phyloP scores from a whole-genome alignment of 2,797 vertebrate species.

The Ambastaia sidthimunki region DNA sequence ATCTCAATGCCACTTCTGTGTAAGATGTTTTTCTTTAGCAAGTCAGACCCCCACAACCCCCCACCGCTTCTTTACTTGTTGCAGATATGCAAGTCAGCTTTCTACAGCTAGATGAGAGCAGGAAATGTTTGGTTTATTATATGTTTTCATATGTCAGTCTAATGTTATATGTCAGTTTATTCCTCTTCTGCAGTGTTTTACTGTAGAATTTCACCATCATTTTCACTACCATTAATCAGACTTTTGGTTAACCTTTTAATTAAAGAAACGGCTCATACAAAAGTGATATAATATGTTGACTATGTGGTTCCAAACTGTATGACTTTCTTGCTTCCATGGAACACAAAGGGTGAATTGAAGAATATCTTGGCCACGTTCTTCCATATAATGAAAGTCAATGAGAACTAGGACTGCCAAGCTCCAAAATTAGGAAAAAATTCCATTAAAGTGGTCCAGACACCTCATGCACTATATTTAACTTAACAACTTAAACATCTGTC shows the following conservation, averaged over 20 bases:
- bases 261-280: background rate
- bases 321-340: background rate
- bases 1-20: slow-evolving; percentile 49
- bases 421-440: background rate
- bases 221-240: slow-evolving; percentile 3
- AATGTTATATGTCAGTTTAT: too few species aligned
- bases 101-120: slow-evolving; percentile 31
- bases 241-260: background rate
- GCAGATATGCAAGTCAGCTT: slow-evolving; percentile 37
- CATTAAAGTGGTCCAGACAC: background rate
- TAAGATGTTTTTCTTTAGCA: slow-evolving; percentile 2
- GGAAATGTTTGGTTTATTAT: slow-evolving; percentile 36
- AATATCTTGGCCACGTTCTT: background rate
- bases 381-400: background rate
- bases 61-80: slow-evolving; percentile 17
- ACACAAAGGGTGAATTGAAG: background rate
- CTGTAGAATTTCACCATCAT: background rate
- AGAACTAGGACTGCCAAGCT: background rate
- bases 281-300: background rate
- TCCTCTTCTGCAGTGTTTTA: background rate
- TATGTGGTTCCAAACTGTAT: too few species aligned
- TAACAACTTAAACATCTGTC: background rate
- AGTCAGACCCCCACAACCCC: background rate
- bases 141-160: slow-evolving; percentile 21
- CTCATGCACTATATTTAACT: background rate